Base-by-base conservation (phyloP, 2,113 vertebrate genomes). In the Podocnemis expansa region DNA sequence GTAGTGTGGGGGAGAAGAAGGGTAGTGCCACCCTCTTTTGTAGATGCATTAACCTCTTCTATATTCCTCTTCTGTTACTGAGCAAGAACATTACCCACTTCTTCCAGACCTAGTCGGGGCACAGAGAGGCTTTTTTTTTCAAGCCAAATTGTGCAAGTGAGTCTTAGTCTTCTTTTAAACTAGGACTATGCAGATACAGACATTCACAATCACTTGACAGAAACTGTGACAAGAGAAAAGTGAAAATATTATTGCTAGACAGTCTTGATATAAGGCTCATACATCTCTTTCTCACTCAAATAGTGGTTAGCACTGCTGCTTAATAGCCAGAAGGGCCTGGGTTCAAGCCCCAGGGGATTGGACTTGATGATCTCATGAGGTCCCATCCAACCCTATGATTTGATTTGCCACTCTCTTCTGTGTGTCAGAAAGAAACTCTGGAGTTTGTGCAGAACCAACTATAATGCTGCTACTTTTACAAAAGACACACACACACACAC, bases 201-300 rank as follows among this genome's bases (percentile, higher is more conserved):
- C 8, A n/a, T 38, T 24, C 73, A 75, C 12, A 45, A 27, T 75
- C 8, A 21, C 34, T 79, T n/a, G 41, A 3, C 25, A 47, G 31
- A 76, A 85, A 75, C 16, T 27, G 38, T 5, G 21, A 27, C 8
- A 78, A 88, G 43, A 80, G 82, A 80, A 88, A 8, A 73, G 3
- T 12, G 22, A 73, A 24, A 41, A 12, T 73, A 43, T 24, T 43
- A 51, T 73, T 73, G 38, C n/a, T 31, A 38, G 41, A 47, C 49
- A 45, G 17, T n/a, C 52, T 5, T 52, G 31, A 54, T 1, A 49
- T 0, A 0, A 49, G 25, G 34, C n/a, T 94, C 2, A n/a, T n/a
- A 47, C 1, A 34, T 45, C 22, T 41, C 7, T 54, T 9, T 34
- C 34, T 13, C 25, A 27, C 24, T n/a, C 67, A n/a, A n/a, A n/a